Evolutionary conservation across 2,888 invertebrate genomes (phyloP).

Genomic region (Cotesia congregata): DNA sequence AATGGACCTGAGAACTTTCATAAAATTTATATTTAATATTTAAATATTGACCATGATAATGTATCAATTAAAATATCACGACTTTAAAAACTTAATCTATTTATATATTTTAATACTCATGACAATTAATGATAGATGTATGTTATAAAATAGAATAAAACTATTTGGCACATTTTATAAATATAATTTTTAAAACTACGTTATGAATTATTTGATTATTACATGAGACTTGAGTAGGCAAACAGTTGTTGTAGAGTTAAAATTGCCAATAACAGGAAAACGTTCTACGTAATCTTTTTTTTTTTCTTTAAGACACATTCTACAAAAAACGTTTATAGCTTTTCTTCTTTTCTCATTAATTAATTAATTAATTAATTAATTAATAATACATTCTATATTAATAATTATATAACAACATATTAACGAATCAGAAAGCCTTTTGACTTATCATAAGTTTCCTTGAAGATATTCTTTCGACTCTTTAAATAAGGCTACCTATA

Average conservation of each 20-base stretch:
- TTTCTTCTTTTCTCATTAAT: constrained; percentile 49
- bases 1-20: constrained; percentile 47
- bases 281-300: constrained; percentile 53
- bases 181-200: constrained; percentile 43
- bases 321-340: constrained; percentile 63
- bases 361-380: constrained; percentile 19
- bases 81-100: constrained; percentile 9
- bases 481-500: constrained; percentile 36
- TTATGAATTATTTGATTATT: neutral
- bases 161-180: constrained; percentile 41
- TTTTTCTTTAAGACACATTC: constrained; percentile 60
- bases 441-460: constrained; percentile 44
- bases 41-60: neutral
- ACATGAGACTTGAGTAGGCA: constrained; percentile 59
- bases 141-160: constrained; percentile 15
- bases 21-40: constrained; percentile 36
- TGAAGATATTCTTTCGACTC: constrained; percentile 11
- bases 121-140: neutral
- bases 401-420: constrained; percentile 65
- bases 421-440: constrained; percentile 54
- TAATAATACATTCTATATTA: constrained; percentile 54
- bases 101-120: neutral
- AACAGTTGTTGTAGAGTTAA: constrained; percentile 64
- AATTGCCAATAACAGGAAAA: constrained; percentile 65
- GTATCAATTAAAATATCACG: constrained; percentile 15